Evolutionary conservation across 2,888 invertebrate species (phyloP), one percentile per base, ranked within the genome.

Genomic region (Malachius bipustulatus): DNA sequence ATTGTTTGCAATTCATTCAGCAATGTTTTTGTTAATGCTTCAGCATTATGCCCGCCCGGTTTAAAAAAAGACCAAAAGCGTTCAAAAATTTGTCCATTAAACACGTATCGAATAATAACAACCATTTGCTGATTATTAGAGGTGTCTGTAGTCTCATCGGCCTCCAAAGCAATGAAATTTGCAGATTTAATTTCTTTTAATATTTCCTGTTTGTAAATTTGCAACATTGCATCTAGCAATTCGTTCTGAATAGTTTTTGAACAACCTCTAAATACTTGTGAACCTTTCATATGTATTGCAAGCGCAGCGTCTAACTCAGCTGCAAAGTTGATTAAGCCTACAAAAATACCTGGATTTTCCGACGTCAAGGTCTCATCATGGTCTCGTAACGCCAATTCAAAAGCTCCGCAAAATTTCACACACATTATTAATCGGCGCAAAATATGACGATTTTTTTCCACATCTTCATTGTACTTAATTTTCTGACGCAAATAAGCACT

Each of bases 201-300:
- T 26, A 56, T 48, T 39, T 49, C 40, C 14, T 48, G 45, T 10
- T 37, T 43, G 34, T 42, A 52, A 3, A 56, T 49, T 29, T 47
- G 44, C 8, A 55, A 40, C 34, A 56, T 50, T 15, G 47, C 51
- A 9, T 55, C 43, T 15, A 56, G 38, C 4, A 58, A 33, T 30
- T 56, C 54, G 38, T 53, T 55, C 40, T 52, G 55, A 34, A 55
- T 50, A 4, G 40, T 44, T 40, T 40, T 42, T 2, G 42, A 42
- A 4, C 16, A 33, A n/a, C 38, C 42, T 19, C 30, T 38, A 30
- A 42, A 44, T 9, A 38, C 34, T 11, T 31, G 27, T 6, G 35
- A 8, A 4, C 34, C 11, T 27, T 37, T 3, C 4, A 40, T 3
- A 28, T 42, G 42, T 32, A 13, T 14, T 10, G 11, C 24, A 3